Evolutionary conservation across 2,113 vertebrate species (phyloP), one percentile per base, ranked within the genome.

Genomic region (Toxotes jaculatrix): DNA sequence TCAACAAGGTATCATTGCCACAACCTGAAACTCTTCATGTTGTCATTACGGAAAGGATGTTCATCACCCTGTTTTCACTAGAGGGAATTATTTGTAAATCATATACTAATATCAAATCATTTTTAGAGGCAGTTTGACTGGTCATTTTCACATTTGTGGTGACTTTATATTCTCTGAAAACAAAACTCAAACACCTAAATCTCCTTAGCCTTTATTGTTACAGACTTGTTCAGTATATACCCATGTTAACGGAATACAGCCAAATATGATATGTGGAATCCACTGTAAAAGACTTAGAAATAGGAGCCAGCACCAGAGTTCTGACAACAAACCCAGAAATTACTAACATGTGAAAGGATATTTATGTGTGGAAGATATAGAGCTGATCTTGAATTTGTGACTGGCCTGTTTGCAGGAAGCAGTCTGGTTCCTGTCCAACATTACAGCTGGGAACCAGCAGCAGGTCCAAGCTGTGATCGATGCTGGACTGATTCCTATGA

Each of bases 351-450:
- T 74, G 9, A 12, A 5, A 32, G 53, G 57, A 31, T 57, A 34
- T 71, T 1, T 36, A 4, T 32, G 19, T 51, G 21, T 45, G 21
- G 7, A 21, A 27, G 36, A 70, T 38, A 1, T 10, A 6, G 14
- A 43, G 56, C 32, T 21, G 7, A 21, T 73, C 64, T 40, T 84
- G 36, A 91, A 10, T 82, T 70, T 86, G 27, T 65, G 31, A 69
- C 73, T 73, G 73, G 81, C 87, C 23, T 86, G 59, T 87, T 85
- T 95, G 66, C 86, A 99, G 98, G 98, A 99, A 96, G 98, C 98
- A 65, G 98, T 99, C 80, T 99, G 98, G 98, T 99, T 99, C 95
- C 94, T 99, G 90, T 99, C 98, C 95, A 99, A 99, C 92, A 99
- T 99, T 91, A 99, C 98, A 91, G 98, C 98, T 92, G 98, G 98